Evolutionary conservation across 2,113 vertebrate species (phyloP), one percentile per base, ranked within the genome.

Genomic region (Chitala chitala): DNA sequence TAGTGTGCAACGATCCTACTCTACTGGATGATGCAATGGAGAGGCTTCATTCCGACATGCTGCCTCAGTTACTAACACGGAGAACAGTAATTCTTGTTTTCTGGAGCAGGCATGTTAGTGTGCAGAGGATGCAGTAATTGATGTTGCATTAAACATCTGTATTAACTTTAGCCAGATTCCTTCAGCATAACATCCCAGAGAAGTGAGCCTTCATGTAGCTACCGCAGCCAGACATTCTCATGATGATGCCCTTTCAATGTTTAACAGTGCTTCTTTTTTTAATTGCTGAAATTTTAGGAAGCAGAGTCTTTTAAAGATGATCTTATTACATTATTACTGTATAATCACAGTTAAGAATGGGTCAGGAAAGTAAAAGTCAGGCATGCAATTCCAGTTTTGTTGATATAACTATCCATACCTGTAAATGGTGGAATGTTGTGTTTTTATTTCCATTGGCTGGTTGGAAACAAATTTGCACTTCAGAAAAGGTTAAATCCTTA

Each of bases 21-120:
- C n/a, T n/a, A n/a, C n/a, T n/a, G n/a, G n/a, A n/a, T n/a, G n/a
- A n/a, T n/a, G n/a, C n/a, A n/a, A n/a, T n/a, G n/a, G n/a, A n/a
- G n/a, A n/a, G n/a, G n/a, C n/a, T n/a, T n/a, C n/a, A n/a, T n/a
- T n/a, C n/a, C n/a, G n/a, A n/a, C n/a, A n/a, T n/a, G n/a, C n/a
- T n/a, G n/a, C n/a, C n/a, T n/a, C n/a, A n/a, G n/a, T n/a, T n/a
- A n/a, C n/a, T n/a, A n/a, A 76, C 58, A 56, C 69, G 72, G 69
- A 64, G 75, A 78, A 59, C 66, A 53, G 29, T 42, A 75, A 69
- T 12, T 54, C 69, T 53, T 75, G 73, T 77, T 80, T 80, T 77
- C 75, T 74, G 70, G 70, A 69, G 69, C 73, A 56, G 54, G 64
- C 36, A 61, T 76, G 74, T 75, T 72, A 55, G 33, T 17, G 5